A percentile compares a stretch with the other conserved stretches of the same genome.
phyloP scores from a whole-genome alignment of 92 coral and sea anemone species.

The Siderastrea siderea region DNA sequence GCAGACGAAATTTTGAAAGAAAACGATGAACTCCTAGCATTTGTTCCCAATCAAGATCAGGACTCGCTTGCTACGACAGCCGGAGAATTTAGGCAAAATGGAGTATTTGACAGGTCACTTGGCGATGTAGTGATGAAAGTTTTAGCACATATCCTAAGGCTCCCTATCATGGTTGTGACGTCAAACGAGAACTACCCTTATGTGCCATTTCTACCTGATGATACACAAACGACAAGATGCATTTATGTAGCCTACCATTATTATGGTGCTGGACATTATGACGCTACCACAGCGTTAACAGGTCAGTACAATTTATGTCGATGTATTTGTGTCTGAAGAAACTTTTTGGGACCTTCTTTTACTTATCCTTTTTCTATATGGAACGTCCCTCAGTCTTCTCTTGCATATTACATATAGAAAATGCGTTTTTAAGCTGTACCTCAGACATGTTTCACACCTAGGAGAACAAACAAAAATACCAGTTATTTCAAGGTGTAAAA shows the following conservation, averaged over 20 bases:
- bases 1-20: slow-evolving; percentile 20
- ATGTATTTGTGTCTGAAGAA: no score
- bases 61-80: slow-evolving; percentile 1
- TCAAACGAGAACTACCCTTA: neutral
- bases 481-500: no score
- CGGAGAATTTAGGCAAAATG: slow-evolving; percentile 12
- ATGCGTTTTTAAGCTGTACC: no score
- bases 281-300: neutral
- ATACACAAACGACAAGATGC: neutral
- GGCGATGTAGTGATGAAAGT: slow-evolving; percentile 52
- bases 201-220: neutral
- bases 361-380: no score
- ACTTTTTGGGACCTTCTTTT: no score
- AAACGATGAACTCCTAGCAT: slow-evolving; percentile 19
- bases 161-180: neutral
- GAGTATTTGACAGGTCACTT: slow-evolving; percentile 36
- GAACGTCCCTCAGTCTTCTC: no score
- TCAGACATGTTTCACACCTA: no score
- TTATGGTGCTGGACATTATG: slow-evolving; percentile 2
- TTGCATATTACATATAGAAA: no score
- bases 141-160: neutral
- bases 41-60: slow-evolving; percentile 6
- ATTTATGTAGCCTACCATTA: neutral
- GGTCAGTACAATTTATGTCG: no score
- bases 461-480: no score